A percentile compares a stretch with the other conserved stretches of the same genome.
phyloP scores from a whole-genome alignment of 2,888 invertebrate genomes.

The Carabus problematicus region DNA sequence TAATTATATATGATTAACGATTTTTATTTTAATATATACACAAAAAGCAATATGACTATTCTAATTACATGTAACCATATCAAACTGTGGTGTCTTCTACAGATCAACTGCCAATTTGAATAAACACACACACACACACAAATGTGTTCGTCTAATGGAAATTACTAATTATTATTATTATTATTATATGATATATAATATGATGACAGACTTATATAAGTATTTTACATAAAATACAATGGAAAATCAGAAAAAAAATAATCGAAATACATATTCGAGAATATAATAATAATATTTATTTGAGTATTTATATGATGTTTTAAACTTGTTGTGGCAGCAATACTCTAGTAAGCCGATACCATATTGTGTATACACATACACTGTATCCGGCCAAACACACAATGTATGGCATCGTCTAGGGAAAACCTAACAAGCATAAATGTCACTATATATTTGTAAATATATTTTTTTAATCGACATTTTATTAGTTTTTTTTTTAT shows the following conservation, averaged over 20 bases:
- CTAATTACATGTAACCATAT: conserved; percentile 36
- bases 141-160: conserved; percentile 35
- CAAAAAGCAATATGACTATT: conserved; percentile 41
- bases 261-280: neutral
- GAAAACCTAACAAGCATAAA: too few relatives aligned
- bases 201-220: conserved; percentile 36
- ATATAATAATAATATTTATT: conserved; percentile 30
- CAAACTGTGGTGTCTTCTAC: conserved; percentile 39
- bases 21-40: conserved; percentile 38
- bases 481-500: too few relatives aligned
- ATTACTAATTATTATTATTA: too few relatives aligned
- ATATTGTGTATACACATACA: too few relatives aligned
- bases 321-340: conserved; percentile 37
- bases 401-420: too few relatives aligned
- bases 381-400: too few relatives aligned
- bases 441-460: too few relatives aligned
- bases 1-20: neutral
- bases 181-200: conserved; percentile 25
- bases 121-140: neutral
- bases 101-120: conserved; percentile 40
- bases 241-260: conserved; percentile 22
- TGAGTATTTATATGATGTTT: conserved; percentile 37
- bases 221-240: conserved; percentile 40
- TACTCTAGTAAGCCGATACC: conserved; percentile 34
- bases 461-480: too few relatives aligned